Evolutionary conservation across 1,140 invertebrate species (phyloP).

Genomic region (Ips typographus): DNA sequence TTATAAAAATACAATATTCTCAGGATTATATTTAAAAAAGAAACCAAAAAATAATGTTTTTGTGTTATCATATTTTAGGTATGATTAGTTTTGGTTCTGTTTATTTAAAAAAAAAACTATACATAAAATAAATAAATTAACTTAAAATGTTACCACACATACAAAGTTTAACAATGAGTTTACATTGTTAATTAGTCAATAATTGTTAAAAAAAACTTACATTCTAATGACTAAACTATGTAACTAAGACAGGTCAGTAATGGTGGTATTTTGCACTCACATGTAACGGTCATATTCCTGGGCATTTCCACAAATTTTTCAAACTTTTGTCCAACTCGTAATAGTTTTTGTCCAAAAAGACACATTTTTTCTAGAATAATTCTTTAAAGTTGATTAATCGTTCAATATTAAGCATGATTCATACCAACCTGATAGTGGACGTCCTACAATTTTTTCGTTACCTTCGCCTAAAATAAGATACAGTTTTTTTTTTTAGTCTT

Average conservation of each 20-base stretch:
- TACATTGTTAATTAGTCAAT: too few species aligned
- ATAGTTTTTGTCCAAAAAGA: slow-evolving; percentile 27
- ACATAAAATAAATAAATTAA: too few species aligned
- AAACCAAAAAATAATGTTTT: too few species aligned
- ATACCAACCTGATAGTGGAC: slow-evolving; percentile 17
- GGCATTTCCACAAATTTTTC: slow-evolving; percentile 24
- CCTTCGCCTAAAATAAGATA: slow-evolving; percentile 26
- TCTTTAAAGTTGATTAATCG: neutral
- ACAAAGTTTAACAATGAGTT: too few species aligned
- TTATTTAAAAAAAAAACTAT: too few species aligned
- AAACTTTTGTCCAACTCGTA: slow-evolving; percentile 27
- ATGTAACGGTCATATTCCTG: slow-evolving; percentile 28
- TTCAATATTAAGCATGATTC: neutral
- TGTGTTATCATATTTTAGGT: too few species aligned
- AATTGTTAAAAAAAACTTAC: neutral
- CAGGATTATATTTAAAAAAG: too few species aligned
- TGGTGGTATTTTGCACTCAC: slow-evolving; percentile 33
- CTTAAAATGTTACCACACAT: too few species aligned
- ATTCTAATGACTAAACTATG: slow-evolving; percentile 11
- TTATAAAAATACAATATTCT: too few species aligned
- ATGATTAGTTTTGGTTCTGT: too few species aligned
- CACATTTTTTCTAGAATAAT: slow-evolving; percentile 32
- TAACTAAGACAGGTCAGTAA: slow-evolving; percentile 27
- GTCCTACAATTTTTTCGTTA: slow-evolving; percentile 28
- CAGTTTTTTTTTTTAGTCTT: neutral